phyloP scores from a whole-genome alignment of 2,888 invertebrate species.

The Opisthograptis luteolata region DNA sequence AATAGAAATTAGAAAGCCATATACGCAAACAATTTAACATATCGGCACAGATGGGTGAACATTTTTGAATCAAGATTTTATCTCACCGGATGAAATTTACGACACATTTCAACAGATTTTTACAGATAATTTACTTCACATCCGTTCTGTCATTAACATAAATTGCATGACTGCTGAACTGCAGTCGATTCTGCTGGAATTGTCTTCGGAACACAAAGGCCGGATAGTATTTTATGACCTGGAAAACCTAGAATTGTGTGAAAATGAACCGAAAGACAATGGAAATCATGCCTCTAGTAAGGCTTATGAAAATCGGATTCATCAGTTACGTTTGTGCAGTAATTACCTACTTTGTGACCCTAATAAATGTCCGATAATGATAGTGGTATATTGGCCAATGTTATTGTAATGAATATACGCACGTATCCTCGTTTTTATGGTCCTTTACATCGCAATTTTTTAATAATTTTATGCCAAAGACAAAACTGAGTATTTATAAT shows the following conservation, averaged over 20 bases:
- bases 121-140: conserved; percentile 13
- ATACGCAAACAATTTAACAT: not conserved
- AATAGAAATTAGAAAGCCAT: not conserved
- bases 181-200: conserved; percentile 26
- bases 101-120: conserved; percentile 5
- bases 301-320: no score
- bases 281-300: no score
- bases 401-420: no score
- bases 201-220: conserved; percentile 27
- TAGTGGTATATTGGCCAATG: no score
- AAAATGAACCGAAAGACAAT: conserved; percentile 4
- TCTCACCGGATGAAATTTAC: not conserved
- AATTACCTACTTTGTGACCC: no score
- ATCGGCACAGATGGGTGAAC: no score
- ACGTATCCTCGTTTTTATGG: no score
- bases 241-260: conserved; percentile 7
- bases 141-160: conserved; percentile 27
- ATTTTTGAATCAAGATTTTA: not conserved
- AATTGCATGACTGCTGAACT: conserved; percentile 24
- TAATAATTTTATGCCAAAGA: no score
- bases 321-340: no score
- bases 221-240: conserved; percentile 12
- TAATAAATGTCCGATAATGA: no score
- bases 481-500: no score
- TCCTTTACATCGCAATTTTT: no score